Evolutionary conservation across 2,113 vertebrate genomes (phyloP).

Genomic region (human): DNA sequence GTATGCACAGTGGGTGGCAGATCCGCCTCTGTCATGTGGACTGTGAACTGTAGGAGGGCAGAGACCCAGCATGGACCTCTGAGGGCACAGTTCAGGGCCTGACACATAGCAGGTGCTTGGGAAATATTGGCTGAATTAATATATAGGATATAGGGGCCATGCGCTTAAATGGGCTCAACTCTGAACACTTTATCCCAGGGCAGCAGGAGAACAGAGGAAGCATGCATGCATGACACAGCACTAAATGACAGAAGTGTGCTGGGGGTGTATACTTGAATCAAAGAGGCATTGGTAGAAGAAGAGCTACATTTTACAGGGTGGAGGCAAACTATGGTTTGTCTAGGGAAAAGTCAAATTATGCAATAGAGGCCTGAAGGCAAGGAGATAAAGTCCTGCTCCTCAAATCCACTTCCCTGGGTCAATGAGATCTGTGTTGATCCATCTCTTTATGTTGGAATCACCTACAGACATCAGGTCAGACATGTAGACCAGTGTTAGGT

Average conservation of each 20-base stretch:
- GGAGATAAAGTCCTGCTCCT: not conserved
- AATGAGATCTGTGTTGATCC: not conserved
- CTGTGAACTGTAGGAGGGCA: not conserved
- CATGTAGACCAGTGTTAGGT: not conserved
- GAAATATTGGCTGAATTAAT: not conserved
- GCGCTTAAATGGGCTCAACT: fast-evolving
- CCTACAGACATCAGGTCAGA: not conserved
- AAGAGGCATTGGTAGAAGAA: not conserved
- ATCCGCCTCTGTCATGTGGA: not conserved
- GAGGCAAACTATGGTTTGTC: not conserved
- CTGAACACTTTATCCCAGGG: not conserved
- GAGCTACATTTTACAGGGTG: not conserved
- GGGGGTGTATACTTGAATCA: too few relatives aligned
- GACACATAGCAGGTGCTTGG: not conserved
- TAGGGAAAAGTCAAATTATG: too few relatives aligned
- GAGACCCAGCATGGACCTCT: not conserved
- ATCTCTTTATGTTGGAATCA: not conserved
- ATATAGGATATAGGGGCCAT: too few relatives aligned
- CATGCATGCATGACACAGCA: fast-evolving
- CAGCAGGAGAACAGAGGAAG: not conserved
- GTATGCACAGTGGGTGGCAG: not conserved
- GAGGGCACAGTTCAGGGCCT: too few relatives aligned
- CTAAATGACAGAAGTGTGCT: not conserved
- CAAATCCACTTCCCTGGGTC: not conserved
- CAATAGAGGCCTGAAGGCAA: not conserved